Evolutionary conservation across 2,113 vertebrate species (phyloP), one percentile per base, ranked within the genome.

Genomic region (Thunnus maccoyii): DNA sequence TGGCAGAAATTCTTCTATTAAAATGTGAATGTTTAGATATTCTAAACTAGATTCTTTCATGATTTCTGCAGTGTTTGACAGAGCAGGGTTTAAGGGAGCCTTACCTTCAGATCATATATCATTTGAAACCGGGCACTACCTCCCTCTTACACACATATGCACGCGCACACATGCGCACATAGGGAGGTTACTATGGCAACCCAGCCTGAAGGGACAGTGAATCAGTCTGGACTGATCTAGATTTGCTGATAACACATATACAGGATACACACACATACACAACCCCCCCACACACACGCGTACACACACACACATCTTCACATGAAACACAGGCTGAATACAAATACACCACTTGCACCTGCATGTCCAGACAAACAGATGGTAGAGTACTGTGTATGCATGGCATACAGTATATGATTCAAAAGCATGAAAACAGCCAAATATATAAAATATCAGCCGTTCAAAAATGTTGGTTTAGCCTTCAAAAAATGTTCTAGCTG

Each of bases 171-270:
- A 36, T 2, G 1, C n/a, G 46, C 62, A 50, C 27, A 15, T 8
- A 58, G 25, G 20, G 18, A 14, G 55, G 78, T 83, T 82, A 48
- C 72, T 51, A 86, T 70, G 62, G 76, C 68, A 85, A 88, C 79
- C 3, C 3, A 65, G 67, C 83, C 79, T 60, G 72, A 83, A 83
- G 67, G 56, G 47, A 68, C 71, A 74, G 51, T 63, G 54, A 76
- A 80, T 83, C 56, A 61, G 61, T 77, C 83, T 62, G 76, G 72
- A 63, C 78, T 82, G 66, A 74, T 83, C 86, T 76, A 85, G 56
- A 82, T 82, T 62, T 79, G 70, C 82, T 82, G 82, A 82, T 84
- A 82, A 63, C 71, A 80, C 62, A 55, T 36, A 22, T 55, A 54
- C 25, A 51, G 10, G 20, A 72, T 50, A 63, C 41, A 76, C 54